Base-by-base conservation (phyloP, 2,113 vertebrate genomes). In the Mus spicilegus region DNA sequence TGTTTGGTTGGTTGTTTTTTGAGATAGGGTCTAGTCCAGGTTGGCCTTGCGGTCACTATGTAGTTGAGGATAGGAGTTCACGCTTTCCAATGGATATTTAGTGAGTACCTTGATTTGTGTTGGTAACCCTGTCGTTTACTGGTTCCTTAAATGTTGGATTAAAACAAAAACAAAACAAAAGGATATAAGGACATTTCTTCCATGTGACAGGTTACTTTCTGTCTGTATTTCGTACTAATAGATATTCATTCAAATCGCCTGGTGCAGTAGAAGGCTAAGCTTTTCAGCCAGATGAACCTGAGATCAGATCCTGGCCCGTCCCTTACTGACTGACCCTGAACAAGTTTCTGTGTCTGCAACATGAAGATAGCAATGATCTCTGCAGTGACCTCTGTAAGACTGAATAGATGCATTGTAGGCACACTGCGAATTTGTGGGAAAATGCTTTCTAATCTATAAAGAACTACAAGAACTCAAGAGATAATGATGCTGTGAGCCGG, bases 391-490 rank as follows among this genome's bases (percentile, higher is more conserved):
- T 19, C 72, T 70, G 0, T 36, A 36, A 77, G 72, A 61, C 58
- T 91, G 91, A 94, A 90, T 39, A 65, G 86, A 28, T 30, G 19
- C 63, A 65, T 49, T n/a, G 5, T 39, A 81, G n/a, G 26, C 96
- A 33, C 30, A 56, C 84, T 81, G 91, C 56, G 89, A 87, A 91
- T 75, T 80, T 67, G 24, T 84, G 69, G 36, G 77, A 95, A 95
- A 93, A 82, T 39, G 49, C 82, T 88, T 95, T 97, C 61, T 75
- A 78, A 94, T 72, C 65, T 91, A 67, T 67, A 73, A 94, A 91
- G 77, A 77, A 91, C 75, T 86, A 87, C 28, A 20, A 67, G 69
- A 92, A 94, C 49, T 24, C 14, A 10, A 65, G n/a, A 51, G 70
- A 91, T 61, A 67, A 82, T 28, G 7, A 56, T 33, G 2, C 49